phyloP scores from a whole-genome alignment of 2,888 invertebrate species.

The Leptothorax acervorum region DNA sequence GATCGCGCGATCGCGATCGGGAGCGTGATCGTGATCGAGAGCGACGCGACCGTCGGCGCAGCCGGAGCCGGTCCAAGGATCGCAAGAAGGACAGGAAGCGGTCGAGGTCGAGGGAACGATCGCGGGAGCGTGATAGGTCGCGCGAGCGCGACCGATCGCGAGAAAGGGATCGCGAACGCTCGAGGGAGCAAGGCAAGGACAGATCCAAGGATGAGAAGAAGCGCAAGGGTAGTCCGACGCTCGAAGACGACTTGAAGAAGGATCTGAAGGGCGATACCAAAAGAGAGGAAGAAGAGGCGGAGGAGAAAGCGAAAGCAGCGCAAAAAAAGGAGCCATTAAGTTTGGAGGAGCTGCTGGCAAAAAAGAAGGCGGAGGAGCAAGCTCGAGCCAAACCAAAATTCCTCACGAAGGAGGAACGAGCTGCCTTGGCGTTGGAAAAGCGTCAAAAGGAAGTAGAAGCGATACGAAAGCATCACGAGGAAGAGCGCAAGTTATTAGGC shows the following conservation, averaged over 20 bases:
- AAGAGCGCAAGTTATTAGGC: constrained; percentile 86
- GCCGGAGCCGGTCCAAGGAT: constrained; percentile 82
- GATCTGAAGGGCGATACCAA: constrained; percentile 81
- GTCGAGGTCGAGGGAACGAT: constrained; percentile 79
- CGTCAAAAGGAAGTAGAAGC: constrained; percentile 96
- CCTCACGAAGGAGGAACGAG: constrained; percentile 97
- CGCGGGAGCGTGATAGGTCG: constrained; percentile 85
- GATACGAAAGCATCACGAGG: constrained; percentile 90
- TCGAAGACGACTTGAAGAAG: constrained; percentile 84
- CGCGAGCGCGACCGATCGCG: constrained; percentile 74
- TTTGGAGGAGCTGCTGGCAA: constrained; percentile 97
- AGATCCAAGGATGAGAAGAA: constrained; percentile 82
- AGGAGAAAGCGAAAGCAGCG: constrained; percentile 72
- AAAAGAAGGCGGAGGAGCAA: constrained; percentile 98
- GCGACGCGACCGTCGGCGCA: constrained; percentile 80
- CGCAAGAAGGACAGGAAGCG: constrained; percentile 75
- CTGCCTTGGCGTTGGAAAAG: constrained; percentile 94
- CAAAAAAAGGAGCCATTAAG: constrained; percentile 95
- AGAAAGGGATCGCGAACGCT: constrained; percentile 68
- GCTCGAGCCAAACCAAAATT: constrained; percentile 98
- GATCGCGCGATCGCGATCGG: constrained; percentile 85
- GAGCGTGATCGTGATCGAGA: constrained; percentile 83
- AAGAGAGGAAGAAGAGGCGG: constrained; percentile 81
- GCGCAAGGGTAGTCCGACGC: constrained; percentile 83
- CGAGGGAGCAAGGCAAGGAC: constrained; percentile 77